Conservation (phyloP, 2,888 invertebrate genomes). For the Sphaerophoria taeniata region DNA sequence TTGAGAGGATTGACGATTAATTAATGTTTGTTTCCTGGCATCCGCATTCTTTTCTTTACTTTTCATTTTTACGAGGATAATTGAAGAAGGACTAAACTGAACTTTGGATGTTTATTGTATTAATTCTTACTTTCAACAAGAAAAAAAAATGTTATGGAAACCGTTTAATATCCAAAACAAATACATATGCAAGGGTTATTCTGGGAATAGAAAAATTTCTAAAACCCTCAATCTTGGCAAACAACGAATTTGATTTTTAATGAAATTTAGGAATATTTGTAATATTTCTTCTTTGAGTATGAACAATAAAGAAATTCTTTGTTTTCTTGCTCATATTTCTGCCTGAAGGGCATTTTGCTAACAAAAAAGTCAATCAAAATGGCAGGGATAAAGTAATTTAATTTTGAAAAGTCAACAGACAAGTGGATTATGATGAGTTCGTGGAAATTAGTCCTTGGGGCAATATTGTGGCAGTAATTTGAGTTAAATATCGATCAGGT, state of each 20-base stretch:
- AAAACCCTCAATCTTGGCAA: too few species aligned
- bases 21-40: slow-evolving; percentile 20
- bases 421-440: not conserved
- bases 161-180: not conserved
- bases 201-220: too few species aligned
- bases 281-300: not conserved
- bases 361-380: slow-evolving; percentile 16
- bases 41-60: not conserved
- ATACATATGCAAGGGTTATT: not conserved
- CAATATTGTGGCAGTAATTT: not conserved
- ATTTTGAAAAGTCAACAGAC: not conserved
- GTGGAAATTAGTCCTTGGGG: not conserved
- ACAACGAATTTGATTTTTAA: not conserved
- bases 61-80: slow-evolving; percentile 5
- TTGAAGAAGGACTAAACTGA: not conserved
- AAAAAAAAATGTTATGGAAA: not conserved
- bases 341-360: not conserved
- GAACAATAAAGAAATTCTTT: slow-evolving; percentile 3
- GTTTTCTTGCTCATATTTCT: not conserved
- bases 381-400: slow-evolving; percentile 7
- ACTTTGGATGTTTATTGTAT: not conserved
- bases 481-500: too few species aligned
- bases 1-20: slow-evolving; percentile 1
- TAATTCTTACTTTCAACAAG: not conserved
- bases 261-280: not conserved